Conservation (phyloP, 2,113 vertebrate genomes). For the Mesembrinibis cayennensis region DNA sequence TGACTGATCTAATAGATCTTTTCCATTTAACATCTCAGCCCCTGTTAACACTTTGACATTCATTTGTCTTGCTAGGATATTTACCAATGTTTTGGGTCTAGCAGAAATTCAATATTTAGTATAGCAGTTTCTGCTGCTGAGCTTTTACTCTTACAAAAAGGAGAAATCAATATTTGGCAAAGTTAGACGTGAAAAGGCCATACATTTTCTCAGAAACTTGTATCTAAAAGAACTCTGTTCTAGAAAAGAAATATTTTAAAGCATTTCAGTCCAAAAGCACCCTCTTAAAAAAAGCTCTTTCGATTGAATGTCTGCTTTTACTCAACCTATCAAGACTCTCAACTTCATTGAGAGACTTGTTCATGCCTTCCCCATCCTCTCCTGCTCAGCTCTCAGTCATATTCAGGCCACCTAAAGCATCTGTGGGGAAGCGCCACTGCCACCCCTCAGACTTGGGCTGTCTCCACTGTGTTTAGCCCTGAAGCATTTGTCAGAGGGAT, state of each 20-base stretch:
- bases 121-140: background rate
- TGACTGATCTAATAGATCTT: background rate
- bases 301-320: background rate
- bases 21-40: background rate
- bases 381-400: background rate
- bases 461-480: background rate
- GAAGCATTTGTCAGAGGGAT: background rate
- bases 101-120: constrained; percentile 40
- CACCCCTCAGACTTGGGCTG: background rate
- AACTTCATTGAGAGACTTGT: background rate
- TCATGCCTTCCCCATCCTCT: background rate
- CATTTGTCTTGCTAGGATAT: constrained; percentile 24
- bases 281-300: background rate
- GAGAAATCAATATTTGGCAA: constrained; percentile 30
- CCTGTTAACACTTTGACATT: background rate
- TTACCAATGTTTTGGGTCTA: constrained; percentile 26
- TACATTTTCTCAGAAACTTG: background rate
- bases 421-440: background rate
- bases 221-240: background rate
- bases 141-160: constrained; percentile 21
- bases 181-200: background rate
- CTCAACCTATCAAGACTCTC: background rate
- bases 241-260: background rate
- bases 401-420: background rate
- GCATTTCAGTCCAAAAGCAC: background rate